These are phyloP conservation scores for Rhegmatorhina hoffmannsi DNA, from an alignment of 2,113 vertebrate species.

Conservation along the genomic window DNA sequence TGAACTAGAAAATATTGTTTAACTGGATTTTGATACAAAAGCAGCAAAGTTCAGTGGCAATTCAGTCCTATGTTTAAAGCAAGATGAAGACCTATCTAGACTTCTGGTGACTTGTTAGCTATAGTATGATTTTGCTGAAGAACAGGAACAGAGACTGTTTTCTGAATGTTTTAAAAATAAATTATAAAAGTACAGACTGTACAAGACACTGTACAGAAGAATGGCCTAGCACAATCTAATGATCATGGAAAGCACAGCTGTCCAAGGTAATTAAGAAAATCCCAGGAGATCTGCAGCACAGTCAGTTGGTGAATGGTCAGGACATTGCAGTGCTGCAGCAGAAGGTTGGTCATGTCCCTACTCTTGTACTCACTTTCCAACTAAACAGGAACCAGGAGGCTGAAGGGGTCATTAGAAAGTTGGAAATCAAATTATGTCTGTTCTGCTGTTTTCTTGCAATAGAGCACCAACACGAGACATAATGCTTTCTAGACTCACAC, in stretches of 20 bases:
- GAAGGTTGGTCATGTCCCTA: not conserved
- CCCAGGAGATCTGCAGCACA: not conserved
- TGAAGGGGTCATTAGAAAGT: not conserved
- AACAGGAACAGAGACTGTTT: not conserved
- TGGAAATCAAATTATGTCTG: not conserved
- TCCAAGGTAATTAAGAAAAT: not conserved
- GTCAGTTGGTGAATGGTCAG: not conserved
- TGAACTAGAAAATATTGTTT: not conserved
- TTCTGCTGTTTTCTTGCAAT: not conserved
- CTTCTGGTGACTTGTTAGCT: not conserved
- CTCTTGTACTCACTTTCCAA: not conserved
- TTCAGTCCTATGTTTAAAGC: not conserved
- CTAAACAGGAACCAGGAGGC: not conserved
- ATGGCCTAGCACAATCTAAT: not conserved
- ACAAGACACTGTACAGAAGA: not conserved
- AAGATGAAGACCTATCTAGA: not conserved
- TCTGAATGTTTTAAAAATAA: not conserved
- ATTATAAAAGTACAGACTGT: not conserved
- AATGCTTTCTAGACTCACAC: not conserved
- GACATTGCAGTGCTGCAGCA: not conserved
- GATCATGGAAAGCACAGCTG: not conserved
- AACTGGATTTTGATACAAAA: slow-evolving; percentile 25
- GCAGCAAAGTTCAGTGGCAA: not conserved
- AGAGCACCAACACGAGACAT: not conserved
- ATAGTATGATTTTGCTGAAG: not conserved